Evolutionary conservation across 2,888 invertebrate species (phyloP), one percentile per base, ranked within the genome.

Genomic region (Hirudinaria manillensis): DNA sequence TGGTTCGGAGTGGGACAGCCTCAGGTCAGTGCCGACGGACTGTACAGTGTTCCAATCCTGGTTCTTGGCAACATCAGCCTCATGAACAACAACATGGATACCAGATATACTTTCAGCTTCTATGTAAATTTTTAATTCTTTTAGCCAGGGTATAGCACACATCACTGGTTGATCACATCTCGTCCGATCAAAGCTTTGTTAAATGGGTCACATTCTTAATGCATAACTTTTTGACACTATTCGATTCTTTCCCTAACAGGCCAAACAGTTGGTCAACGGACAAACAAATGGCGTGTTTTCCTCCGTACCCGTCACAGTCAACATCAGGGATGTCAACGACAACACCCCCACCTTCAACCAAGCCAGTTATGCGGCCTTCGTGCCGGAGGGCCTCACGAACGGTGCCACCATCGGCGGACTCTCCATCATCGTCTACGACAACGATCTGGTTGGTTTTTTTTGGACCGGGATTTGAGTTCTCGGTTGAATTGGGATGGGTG

Each of bases 251-350:
- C 34, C 27, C 72, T 7, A n/a, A n/a, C 65, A 76, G 76, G 76
- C 74, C n/a, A 51, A 7, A 13, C 74, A 76, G 34, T 29, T 21
- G n/a, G 3, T 70, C 19, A 74, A 68, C n/a, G 66, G 71, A 16
- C 74, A 74, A 32, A 55, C 32, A 36, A 36, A 67, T n/a, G 21
- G 24, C 16, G 76, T 76, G 2, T 55, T n/a, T 29, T 70, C 70
- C 55, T 29, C n/a, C 1, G 56, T 70, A 0, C 16, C 74, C 0
- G 71, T 76, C 24, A 72, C 32, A 3, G 72, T 76, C 10, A 75
- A 73, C 27, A 56, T 77, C 27, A 32, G 27, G 4, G 77, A 77
- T 55, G 65, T 74, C 36, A 77, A 77, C 76, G 55, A 72, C 74
- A 70, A 74, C 27, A 34, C n/a, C 10, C 77, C 77, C n/a, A 72